These are phyloP conservation scores for Aeoliscus strigatus DNA, from an alignment of 2,797 vertebrate species.

Conservation along the genomic window DNA sequence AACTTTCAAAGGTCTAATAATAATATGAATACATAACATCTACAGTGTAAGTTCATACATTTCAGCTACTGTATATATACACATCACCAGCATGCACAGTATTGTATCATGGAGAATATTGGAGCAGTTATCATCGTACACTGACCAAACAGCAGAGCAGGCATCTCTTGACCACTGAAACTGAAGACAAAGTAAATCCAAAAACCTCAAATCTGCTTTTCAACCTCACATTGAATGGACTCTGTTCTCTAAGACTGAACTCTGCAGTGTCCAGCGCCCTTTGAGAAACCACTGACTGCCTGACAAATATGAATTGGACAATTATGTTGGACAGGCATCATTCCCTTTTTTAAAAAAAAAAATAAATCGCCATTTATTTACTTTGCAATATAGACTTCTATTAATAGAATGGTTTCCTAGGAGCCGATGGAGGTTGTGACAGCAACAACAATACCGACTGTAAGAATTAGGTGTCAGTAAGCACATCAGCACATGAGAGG, in stretches of 20 bases:
- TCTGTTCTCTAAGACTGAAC: conserved; percentile 52
- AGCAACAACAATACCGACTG: conserved; percentile 66
- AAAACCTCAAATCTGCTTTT: conserved; percentile 85
- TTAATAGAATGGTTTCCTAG: conserved; percentile 28
- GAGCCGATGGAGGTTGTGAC: conserved; percentile 53
- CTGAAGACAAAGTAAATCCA: conserved; percentile 75
- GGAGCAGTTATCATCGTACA: conserved; percentile 92
- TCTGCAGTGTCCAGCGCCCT: conserved; percentile 50
- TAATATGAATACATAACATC: conserved; percentile 99
- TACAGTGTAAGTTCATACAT: conserved; percentile 98
- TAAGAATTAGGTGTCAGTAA: conserved; percentile 68
- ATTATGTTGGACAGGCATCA: conserved; percentile 3
- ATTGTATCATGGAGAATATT: conserved; percentile 94
- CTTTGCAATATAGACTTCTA: too few relatives aligned
- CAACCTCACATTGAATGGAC: conserved; percentile 64
- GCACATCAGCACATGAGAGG: conserved; percentile 72
- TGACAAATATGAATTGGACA: conserved; percentile 31
- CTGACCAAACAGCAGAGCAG: conserved; percentile 93
- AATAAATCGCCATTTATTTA: too few relatives aligned
- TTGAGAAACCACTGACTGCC: conserved; percentile 39
- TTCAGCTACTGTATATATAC: conserved; percentile 99
- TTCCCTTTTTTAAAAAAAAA: conserved; percentile 4
- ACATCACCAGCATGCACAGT: conserved; percentile 99
- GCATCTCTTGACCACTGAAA: conserved; percentile 84
- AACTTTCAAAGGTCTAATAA: conserved; percentile 84